Evolutionary conservation across 2,888 invertebrate species (phyloP).

Genomic region (Caenorhabditis plicata): DNA sequence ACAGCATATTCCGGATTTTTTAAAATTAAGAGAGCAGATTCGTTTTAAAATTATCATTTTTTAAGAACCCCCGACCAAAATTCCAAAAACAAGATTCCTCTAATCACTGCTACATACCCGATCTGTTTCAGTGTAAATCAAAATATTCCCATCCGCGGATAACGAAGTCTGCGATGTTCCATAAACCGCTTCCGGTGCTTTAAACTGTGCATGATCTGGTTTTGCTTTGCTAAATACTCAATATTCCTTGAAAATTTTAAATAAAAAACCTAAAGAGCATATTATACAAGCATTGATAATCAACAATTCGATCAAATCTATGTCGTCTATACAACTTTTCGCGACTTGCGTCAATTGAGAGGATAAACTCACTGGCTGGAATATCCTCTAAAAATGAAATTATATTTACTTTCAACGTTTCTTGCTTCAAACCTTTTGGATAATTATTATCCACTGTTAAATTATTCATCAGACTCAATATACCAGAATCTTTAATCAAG

Average conservation of each 20-base stretch:
- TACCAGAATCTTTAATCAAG: constrained; percentile 39
- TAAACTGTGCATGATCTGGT: constrained; percentile 18
- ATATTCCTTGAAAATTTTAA: no score
- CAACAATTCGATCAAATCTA: constrained; percentile 27
- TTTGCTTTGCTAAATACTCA: no score
- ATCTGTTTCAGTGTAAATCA: constrained; percentile 45
- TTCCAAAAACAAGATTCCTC: no score
- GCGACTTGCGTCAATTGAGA: constrained; percentile 43
- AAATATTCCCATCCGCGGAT: constrained; percentile 39
- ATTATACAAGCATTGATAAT: constrained; percentile 47
- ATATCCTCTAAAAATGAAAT: constrained; percentile 11
- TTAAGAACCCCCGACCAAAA: no score
- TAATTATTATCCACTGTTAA: constrained; percentile 35
- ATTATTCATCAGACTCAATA: constrained; percentile 43
- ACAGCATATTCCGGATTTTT: no score
- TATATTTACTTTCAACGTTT: not conserved
- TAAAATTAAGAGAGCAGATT: no score
- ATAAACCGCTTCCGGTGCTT: constrained; percentile 11
- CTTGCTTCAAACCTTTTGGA: not conserved
- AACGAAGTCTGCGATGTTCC: constrained; percentile 40
- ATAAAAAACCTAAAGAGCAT: constrained; percentile 41
- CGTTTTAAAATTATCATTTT: no score
- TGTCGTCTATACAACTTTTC: constrained; percentile 36
- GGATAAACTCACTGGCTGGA: constrained; percentile 41
- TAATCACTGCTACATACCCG: no score